Percentiles rank a stretch among this genome's conserved stretches.
Conservation (phyloP, 2,113 vertebrate species). For the Pipra filicauda region DNA sequence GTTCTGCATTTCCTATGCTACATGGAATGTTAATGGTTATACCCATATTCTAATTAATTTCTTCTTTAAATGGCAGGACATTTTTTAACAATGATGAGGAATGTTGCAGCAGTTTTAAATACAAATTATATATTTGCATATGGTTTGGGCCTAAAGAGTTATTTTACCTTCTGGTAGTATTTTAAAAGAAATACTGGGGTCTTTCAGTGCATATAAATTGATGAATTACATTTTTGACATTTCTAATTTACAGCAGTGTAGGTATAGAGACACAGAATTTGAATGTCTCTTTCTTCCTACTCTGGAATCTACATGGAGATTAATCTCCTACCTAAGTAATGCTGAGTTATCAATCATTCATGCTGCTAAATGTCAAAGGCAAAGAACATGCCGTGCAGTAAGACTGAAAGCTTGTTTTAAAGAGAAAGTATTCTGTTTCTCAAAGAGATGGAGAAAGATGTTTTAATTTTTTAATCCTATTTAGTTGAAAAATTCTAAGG, state of each 20-base stretch:
- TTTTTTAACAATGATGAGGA: neutral
- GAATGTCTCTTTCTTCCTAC: conserved; percentile 32
- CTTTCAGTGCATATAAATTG: conserved; percentile 36
- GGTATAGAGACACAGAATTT: conserved; percentile 49
- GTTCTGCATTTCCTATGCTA: neutral
- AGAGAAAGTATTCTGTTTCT: neutral
- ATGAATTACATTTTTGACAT: conserved; percentile 54
- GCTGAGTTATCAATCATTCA: conserved; percentile 61
- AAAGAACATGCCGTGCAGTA: conserved; percentile 21
- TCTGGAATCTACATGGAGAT: conserved; percentile 61
- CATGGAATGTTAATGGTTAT: neutral
- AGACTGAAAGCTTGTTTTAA: neutral
- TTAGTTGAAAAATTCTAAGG: neutral
- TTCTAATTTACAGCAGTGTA: conserved; percentile 49
- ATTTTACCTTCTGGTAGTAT: neutral
- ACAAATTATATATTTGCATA: neutral
- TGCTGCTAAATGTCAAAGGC: conserved; percentile 50
- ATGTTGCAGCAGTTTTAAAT: neutral
- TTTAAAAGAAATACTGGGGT: conserved; percentile 46
- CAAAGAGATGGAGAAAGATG: neutral
- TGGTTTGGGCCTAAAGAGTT: neutral
- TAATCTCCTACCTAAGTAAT: conserved; percentile 47
- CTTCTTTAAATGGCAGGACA: neutral
- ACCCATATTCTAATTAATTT: neutral
- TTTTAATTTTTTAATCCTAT: neutral